Conservation (phyloP, 1,140 invertebrate species). For the Tetramorium parvispinum region DNA sequence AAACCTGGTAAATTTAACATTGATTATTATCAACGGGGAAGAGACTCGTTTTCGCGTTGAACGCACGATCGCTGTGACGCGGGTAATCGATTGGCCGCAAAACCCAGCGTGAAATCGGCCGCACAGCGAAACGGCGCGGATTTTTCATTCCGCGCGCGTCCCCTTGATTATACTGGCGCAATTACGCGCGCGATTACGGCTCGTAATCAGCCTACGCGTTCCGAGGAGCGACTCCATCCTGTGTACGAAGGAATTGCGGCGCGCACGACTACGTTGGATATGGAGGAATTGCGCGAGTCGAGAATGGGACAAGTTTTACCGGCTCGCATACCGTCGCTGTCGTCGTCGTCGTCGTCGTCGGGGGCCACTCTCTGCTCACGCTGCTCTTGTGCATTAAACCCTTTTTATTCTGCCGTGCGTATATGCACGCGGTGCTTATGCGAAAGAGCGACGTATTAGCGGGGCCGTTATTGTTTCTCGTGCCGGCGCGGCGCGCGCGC, state of each 20-base stretch:
- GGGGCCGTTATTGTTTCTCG: slow-evolving; percentile 32
- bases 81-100: slow-evolving; percentile 22
- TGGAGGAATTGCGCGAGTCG: slow-evolving; percentile 45
- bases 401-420: slow-evolving; percentile 32
- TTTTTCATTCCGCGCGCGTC: slow-evolving; percentile 33
- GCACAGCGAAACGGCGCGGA: slow-evolving; percentile 11
- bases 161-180: slow-evolving; percentile 45
- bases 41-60: background rate
- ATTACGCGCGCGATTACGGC: slow-evolving; percentile 55
- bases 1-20: background rate
- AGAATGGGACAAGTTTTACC: slow-evolving; percentile 52
- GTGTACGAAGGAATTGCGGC: slow-evolving; percentile 20
- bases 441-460: slow-evolving; percentile 46
- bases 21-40: background rate
- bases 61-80: background rate
- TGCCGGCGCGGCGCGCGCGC: slow-evolving; percentile 18
- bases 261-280: slow-evolving; percentile 10
- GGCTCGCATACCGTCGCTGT: slow-evolving; percentile 21
- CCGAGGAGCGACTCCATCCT: slow-evolving; percentile 33
- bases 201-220: slow-evolving; percentile 51
- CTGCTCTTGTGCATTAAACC: slow-evolving; percentile 23
- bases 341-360: slow-evolving; percentile 12
- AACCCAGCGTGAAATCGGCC: slow-evolving; percentile 23
- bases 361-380: background rate
- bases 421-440: slow-evolving; percentile 15